A percentile compares a stretch with the other conserved stretches of the same genome.
phyloP scores from a whole-genome alignment of 1,140 invertebrate species.

The Drosophila ambigua region DNA sequence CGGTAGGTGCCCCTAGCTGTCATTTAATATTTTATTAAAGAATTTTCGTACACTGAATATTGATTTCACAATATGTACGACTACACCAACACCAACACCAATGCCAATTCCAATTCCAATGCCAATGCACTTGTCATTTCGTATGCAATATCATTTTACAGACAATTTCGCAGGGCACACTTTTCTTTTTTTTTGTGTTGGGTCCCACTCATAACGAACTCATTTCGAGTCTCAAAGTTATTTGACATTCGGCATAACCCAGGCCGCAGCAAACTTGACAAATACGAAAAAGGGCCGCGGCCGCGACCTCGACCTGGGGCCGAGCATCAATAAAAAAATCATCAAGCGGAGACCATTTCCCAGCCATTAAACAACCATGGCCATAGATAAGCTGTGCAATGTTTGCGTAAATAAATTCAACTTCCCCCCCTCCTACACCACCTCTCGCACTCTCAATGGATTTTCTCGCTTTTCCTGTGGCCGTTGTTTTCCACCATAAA shows the following conservation, averaged over 20 bases:
- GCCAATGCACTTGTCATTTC: no score
- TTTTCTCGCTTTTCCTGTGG: background rate
- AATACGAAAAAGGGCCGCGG: slow-evolving; percentile 17
- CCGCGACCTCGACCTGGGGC: slow-evolving; percentile 31
- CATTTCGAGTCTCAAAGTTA: slow-evolving; percentile 9
- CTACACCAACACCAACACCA: no score
- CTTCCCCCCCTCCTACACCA: background rate
- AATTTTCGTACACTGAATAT: no score
- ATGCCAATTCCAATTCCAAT: no score
- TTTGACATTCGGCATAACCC: slow-evolving; percentile 22
- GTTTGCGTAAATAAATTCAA: slow-evolving; percentile 61
- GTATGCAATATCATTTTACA: background rate
- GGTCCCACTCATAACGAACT: background rate
- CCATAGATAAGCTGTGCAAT: slow-evolving; percentile 60
- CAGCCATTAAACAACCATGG: slow-evolving; percentile 39
- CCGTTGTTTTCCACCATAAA: slow-evolving; percentile 13
- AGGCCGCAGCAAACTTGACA: slow-evolving; percentile 14
- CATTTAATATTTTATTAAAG: no score
- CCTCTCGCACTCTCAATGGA: no score
- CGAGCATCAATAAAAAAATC: slow-evolving; percentile 37
- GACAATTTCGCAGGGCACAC: background rate
- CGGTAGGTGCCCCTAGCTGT: no score
- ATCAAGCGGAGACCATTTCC: slow-evolving; percentile 44
- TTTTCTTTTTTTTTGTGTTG: background rate
- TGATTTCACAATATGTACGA: no score